phyloP scores from a whole-genome alignment of 2,888 invertebrate species.

The Camponotus fellah region DNA sequence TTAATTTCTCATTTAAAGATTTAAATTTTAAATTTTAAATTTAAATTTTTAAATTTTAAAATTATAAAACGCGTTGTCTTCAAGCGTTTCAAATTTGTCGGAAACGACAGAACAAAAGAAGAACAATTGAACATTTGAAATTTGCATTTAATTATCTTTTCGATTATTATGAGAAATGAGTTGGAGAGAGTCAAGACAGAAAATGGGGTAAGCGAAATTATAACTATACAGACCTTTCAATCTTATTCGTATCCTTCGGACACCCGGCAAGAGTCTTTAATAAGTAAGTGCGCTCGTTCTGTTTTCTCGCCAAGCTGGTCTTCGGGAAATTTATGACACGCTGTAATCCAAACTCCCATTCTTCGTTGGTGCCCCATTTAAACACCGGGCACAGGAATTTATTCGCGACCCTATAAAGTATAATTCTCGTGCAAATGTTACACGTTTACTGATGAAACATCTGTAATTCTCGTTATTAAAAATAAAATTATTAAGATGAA shows the following conservation, averaged over 20 bases:
- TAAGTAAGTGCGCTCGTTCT: conserved; percentile 92
- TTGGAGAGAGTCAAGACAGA: too few species aligned
- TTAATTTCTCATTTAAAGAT: not conserved
- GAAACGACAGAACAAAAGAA: not conserved
- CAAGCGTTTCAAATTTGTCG: not conserved
- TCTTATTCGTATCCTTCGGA: conserved; percentile 91
- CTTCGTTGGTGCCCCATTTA: conserved; percentile 92
- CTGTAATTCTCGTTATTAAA: not conserved
- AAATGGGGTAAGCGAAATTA: not conserved
- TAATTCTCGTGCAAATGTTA: not conserved
- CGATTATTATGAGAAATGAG: not conserved
- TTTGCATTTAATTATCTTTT: not conserved
- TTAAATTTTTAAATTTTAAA: conserved; percentile 17
- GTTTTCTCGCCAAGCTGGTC: conserved; percentile 87
- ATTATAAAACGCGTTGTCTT: not conserved
- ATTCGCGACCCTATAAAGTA: conserved; percentile 89
- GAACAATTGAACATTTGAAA: not conserved
- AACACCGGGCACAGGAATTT: conserved; percentile 94
- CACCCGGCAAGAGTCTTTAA: conserved; percentile 93
- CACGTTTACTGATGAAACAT: not conserved
- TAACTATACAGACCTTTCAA: conserved; percentile 86
- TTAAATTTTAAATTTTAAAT: conserved; percentile 22
- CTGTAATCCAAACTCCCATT: conserved; percentile 94
- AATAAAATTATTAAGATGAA: not conserved
- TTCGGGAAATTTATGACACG: conserved; percentile 92